These are phyloP conservation scores for Triplophysa siluroides DNA, from an alignment of 2,113 vertebrate genomes.

Conservation along the genomic window DNA sequence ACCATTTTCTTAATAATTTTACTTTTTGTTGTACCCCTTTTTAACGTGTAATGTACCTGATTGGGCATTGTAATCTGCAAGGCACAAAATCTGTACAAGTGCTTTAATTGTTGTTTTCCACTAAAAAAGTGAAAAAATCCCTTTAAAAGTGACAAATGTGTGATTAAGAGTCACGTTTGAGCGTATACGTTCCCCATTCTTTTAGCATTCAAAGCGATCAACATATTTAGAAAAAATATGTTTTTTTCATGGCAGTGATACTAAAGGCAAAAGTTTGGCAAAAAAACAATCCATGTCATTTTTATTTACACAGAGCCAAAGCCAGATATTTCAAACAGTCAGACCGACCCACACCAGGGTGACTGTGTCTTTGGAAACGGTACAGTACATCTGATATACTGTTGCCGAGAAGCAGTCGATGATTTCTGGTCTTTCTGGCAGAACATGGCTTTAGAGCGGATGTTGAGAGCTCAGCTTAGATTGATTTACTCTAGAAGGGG, in stretches of 20 bases:
- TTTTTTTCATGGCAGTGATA: background rate
- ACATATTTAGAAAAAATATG: background rate
- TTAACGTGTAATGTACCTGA: too few relatives aligned
- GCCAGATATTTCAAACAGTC: background rate
- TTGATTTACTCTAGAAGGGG: conserved; percentile 4
- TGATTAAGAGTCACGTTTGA: too few relatives aligned
- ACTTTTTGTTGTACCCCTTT: too few relatives aligned
- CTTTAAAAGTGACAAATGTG: too few relatives aligned
- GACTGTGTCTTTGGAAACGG: background rate
- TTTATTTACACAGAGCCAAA: background rate
- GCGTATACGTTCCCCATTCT: background rate
- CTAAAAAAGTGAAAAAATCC: too few relatives aligned
- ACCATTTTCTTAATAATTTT: too few relatives aligned
- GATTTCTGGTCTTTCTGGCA: conserved; percentile 15
- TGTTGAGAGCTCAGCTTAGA: conserved; percentile 23
- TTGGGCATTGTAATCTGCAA: too few relatives aligned
- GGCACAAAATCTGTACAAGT: too few relatives aligned
- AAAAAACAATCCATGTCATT: background rate
- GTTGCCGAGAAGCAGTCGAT: background rate
- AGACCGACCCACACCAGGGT: background rate
- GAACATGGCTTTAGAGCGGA: background rate
- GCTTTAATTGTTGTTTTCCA: too few relatives aligned
- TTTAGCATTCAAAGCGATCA: background rate
- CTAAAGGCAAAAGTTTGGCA: conserved; percentile 10
- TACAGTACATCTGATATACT: background rate